These are phyloP conservation scores for Eptesicus fuscus DNA, from an alignment of 2,113 vertebrate species.

Conservation along the genomic window DNA sequence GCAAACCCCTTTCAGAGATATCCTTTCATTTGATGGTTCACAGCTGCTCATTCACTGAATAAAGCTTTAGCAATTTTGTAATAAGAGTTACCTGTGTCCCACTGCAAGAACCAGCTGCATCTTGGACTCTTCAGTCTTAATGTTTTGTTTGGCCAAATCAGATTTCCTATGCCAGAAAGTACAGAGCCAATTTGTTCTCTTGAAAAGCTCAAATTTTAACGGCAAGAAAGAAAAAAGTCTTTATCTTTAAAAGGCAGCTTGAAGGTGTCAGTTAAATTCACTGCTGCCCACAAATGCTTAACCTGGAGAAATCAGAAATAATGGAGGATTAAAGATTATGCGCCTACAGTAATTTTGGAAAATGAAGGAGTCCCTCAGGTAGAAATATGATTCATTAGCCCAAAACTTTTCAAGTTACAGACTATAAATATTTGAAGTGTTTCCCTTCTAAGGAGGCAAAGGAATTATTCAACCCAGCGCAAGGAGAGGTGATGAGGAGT, in stretches of 20 bases:
- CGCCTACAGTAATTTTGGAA: constrained; percentile 55
- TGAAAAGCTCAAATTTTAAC: constrained; percentile 50
- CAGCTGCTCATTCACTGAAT: constrained; percentile 27
- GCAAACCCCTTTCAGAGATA: not conserved
- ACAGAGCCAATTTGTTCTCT: constrained; percentile 26
- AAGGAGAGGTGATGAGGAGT: constrained; percentile 50
- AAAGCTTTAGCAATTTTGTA: constrained; percentile 38
- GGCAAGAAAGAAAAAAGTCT: constrained; percentile 30
- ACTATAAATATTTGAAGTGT: constrained; percentile 69
- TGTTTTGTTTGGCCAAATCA: constrained; percentile 50
- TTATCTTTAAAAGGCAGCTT: constrained; percentile 53
- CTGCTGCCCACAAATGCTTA: constrained; percentile 57
- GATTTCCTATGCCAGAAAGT: constrained; percentile 33
- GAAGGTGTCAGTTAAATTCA: constrained; percentile 50
- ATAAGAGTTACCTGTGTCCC: constrained; percentile 38
- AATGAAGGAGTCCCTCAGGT: constrained; percentile 65
- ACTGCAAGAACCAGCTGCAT: constrained; percentile 21
- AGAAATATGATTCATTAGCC: constrained; percentile 67
- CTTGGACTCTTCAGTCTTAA: constrained; percentile 24
- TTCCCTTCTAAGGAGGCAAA: constrained; percentile 59
- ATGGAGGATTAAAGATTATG: constrained; percentile 63
- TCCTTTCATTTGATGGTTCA: constrained; percentile 21
- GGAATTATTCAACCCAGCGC: constrained; percentile 53
- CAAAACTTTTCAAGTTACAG: constrained; percentile 70
- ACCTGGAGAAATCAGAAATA: constrained; percentile 66